Evolutionary conservation across 2,888 invertebrate species (phyloP).

Genomic region (Xestia xanthographa): DNA sequence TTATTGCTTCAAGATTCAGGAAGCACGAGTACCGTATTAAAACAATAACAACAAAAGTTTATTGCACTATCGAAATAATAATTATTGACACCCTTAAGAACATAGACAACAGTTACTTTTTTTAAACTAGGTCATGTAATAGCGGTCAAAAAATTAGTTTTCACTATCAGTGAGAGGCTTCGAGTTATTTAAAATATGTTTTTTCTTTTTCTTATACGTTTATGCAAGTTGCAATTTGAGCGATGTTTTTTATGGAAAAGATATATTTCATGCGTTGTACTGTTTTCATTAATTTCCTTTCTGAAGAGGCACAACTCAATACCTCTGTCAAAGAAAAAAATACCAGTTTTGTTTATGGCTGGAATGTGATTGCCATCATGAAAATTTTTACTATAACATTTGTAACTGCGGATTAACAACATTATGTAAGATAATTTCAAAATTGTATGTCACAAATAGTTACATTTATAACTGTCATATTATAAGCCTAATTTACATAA

Average conservation of each 20-base stretch:
- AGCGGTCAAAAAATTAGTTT: slow-evolving; percentile 20
- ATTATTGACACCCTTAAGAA: slow-evolving; percentile 79
- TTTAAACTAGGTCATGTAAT: slow-evolving; percentile 53
- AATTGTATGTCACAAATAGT: not conserved
- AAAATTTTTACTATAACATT: not conserved
- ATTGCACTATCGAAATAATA: slow-evolving; percentile 73
- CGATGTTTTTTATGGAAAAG: not conserved
- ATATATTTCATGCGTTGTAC: not conserved
- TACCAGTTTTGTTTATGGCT: not conserved
- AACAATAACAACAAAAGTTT: slow-evolving; percentile 62
- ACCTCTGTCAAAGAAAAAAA: not conserved
- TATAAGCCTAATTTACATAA: no score
- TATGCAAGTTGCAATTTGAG: not conserved
- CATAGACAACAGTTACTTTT: slow-evolving; percentile 72
- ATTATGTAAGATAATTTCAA: not conserved
- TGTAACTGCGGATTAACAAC: not conserved
- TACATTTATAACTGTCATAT: not conserved
- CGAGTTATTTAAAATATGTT: not conserved
- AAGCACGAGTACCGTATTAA: slow-evolving; percentile 54
- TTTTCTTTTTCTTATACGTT: not conserved
- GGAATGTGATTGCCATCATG: not conserved
- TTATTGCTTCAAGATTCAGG: slow-evolving; percentile 29
- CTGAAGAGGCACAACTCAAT: not conserved
- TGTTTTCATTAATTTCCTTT: not conserved
- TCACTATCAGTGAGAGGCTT: slow-evolving; percentile 38